Base-by-base conservation (phyloP, 2,888 invertebrate genomes). In the Orthosia cruda region DNA sequence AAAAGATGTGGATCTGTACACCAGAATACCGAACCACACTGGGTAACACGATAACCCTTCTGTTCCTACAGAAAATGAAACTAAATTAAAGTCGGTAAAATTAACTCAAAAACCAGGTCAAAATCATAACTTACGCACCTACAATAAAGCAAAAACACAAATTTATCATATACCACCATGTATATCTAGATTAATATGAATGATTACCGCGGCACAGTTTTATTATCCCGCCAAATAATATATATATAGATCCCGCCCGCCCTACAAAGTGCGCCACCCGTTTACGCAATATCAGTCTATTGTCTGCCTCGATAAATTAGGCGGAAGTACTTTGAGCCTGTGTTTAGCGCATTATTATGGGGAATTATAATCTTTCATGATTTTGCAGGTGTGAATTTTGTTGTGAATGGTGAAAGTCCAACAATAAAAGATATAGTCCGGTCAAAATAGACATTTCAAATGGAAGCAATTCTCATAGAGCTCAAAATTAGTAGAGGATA, bases 261-360 rank as follows among this genome's bases (percentile, higher is more conserved):
- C 79, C 69, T 57, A 61, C 65, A 57, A n/a, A n/a, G n/a, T n/a
- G n/a, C n/a, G n/a, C n/a, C n/a, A n/a, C n/a, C n/a, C n/a, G n/a
- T n/a, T n/a, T n/a, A n/a, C n/a, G n/a, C 71, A 81, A 67, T 59
- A 72, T 57, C 71, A 55, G 50, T 67, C 74, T 74, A 76, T 84
- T 85, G 84, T 82, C 64, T 71, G 55, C 66, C 4, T 20, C 58
- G 58, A 75, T 82, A 84, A 85, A 84, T 84, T 85, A 79, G 26
- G 50, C 52, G 62, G 49, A 75, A 71, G 73, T 64, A n/a, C 72
- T 64, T 61, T 52, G 57, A 20, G 58, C 45, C 20, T 26, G 50
- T 74, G 65, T 59, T 78, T 81, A 71, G 57, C 12, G 55, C 23
- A 63, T 67, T 71, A 81, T 72, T 81, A 47, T 12, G n/a, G 59